Conservation (phyloP, 35 echinoderm and acorn worm species). For the Diadema setosum region DNA sequence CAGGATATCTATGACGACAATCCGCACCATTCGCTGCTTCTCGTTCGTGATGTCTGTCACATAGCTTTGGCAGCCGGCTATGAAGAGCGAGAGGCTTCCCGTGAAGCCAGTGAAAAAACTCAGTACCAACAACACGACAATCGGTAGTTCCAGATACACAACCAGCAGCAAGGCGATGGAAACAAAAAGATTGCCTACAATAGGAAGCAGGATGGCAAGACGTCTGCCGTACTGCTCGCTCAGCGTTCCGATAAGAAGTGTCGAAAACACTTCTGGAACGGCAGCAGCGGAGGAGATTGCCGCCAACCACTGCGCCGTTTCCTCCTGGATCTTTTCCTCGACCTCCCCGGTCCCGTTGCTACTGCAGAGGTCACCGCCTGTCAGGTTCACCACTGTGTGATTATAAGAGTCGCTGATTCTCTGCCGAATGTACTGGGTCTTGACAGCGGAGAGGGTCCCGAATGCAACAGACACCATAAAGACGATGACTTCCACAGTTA, state of each 20-base stretch:
- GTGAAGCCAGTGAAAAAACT: neutral
- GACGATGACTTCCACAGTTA: neutral
- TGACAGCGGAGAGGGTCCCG: neutral
- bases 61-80: neutral
- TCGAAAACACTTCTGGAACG: neutral
- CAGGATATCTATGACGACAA: neutral
- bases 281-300: neutral
- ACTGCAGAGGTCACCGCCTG: neutral
- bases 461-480: neutral
- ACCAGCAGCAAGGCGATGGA: neutral
- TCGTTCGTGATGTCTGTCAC: neutral
- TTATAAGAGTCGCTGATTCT: neutral
- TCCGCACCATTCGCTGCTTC: neutral
- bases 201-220: neutral
- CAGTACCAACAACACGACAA: neutral
- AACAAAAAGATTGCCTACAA: neutral
- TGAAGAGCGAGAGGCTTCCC: neutral
- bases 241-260: neutral
- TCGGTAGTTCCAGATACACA: neutral
- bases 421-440: neutral
- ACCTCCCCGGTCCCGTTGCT: neutral
- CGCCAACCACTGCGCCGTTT: neutral
- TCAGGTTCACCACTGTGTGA: neutral
- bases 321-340: neutral
- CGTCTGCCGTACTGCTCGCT: neutral